Base-by-base conservation (phyloP, 2,113 vertebrate species). In the Sphyrna mokarran region DNA sequence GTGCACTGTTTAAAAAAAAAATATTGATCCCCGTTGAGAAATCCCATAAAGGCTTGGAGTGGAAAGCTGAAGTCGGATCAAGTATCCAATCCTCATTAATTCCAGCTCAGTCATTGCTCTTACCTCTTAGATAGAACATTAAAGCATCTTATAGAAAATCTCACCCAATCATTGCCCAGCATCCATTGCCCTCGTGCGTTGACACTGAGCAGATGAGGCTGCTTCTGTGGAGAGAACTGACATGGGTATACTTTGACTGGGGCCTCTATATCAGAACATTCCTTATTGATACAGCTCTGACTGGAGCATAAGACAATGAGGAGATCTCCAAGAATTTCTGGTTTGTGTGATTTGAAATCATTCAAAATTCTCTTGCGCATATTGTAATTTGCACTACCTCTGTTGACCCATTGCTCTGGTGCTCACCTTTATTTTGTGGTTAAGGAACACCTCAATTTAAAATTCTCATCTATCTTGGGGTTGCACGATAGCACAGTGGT, bases 121-220 rank as follows among this genome's bases (percentile, higher is more conserved):
- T 93, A 93, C 61, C 58, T 93, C 16, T n/a, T 66, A 58, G 89
- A n/a, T 91, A 63, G 58, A 93, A 18, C 61, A 93, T n/a, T 93
- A 93, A 93, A 66, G 58, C 89, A 16, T 93, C 58, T 93, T 93
- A 93, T 33, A 93, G 89, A 66, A 93, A 66, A 93, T 93, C 89
- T 93, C 61, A 3, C 63, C 89, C 20, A 6, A 40, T 16, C 33
- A n/a, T 37, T 14, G n/a, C 29, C 66, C 37, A 16, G 8, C 61
- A 93, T 93, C 33, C 63, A 61, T 61, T 37, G 58, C 61, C 61
- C 89, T 66, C 14, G 0, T n/a, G 54, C 61, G 83, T 23, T 22
- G 40, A 48, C 43, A 33, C 61, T 37, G 29, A 66, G 33, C 16
- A 22, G 58, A 33, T 22, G 14, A 66, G 89, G 61, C 33, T 90